These are phyloP conservation scores for Turdus rufiventris DNA, from an alignment of 2,113 vertebrate genomes.

Conservation along the genomic window DNA sequence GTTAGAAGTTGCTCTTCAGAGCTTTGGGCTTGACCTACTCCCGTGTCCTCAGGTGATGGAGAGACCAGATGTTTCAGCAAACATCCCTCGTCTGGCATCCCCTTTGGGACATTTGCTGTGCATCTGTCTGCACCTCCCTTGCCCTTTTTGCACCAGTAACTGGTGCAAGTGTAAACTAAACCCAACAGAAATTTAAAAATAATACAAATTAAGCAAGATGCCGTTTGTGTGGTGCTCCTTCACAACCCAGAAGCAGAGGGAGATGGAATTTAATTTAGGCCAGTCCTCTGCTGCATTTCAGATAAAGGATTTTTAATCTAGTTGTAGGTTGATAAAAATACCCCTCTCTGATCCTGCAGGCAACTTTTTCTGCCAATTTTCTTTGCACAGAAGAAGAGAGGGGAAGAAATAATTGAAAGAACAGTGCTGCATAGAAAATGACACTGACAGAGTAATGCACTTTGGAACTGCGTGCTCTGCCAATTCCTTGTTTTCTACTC, in stretches of 20 bases:
- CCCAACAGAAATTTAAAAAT: conserved; percentile 12
- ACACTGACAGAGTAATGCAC: conserved; percentile 27
- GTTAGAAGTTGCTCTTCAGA: not conserved
- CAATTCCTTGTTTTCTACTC: conserved; percentile 45
- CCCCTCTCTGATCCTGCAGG: conserved; percentile 70
- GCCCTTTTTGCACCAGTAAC: not conserved
- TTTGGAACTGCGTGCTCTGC: conserved; percentile 14
- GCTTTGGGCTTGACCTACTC: not conserved
- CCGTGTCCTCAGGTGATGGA: not conserved
- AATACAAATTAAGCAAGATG: conserved; percentile 16
- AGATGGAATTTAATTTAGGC: conserved; percentile 70
- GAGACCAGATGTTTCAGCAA: not conserved
- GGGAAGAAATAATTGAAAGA: conserved; percentile 69
- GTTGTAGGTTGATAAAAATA: conserved; percentile 70
- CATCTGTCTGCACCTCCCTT: not conserved
- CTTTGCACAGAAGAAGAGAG: conserved; percentile 60
- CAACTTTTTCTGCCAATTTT: conserved; percentile 73
- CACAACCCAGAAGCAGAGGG: conserved; percentile 38
- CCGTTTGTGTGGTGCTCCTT: conserved; percentile 4
- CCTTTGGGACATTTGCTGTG: not conserved
- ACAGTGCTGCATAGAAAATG: conserved; percentile 53
- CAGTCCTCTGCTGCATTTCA: conserved; percentile 70
- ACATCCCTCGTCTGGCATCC: not conserved
- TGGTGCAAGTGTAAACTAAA: not conserved
- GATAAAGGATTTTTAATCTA: conserved; percentile 74